Evolutionary conservation across 2,113 vertebrate species (phyloP).

Genomic region (Elgaria multicarinata): DNA sequence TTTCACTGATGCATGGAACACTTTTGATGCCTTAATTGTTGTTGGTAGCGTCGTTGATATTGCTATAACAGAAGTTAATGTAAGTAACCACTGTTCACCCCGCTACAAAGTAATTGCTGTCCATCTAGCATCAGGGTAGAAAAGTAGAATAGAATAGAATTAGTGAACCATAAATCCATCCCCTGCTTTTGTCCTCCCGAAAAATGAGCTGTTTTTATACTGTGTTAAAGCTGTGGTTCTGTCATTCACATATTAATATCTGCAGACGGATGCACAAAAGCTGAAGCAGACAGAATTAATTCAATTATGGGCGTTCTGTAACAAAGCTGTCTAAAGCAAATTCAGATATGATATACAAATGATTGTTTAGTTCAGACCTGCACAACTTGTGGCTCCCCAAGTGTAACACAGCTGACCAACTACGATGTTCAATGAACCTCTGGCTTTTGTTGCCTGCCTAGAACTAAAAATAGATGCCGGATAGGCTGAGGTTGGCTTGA

Average conservation of each 20-base stretch:
- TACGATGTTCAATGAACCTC: background rate
- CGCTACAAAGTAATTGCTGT: slow-evolving; percentile 76
- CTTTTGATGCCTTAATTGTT: slow-evolving; percentile 99
- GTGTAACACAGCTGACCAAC: no score
- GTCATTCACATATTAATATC: background rate
- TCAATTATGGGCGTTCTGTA: background rate
- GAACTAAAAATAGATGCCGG: background rate
- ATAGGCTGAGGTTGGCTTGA: background rate
- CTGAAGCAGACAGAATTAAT: background rate
- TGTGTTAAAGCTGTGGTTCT: slow-evolving; percentile 35
- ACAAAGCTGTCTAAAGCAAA: background rate
- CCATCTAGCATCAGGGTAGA: slow-evolving; percentile 54
- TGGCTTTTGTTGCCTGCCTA: background rate
- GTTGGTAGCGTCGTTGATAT: slow-evolving; percentile 99
- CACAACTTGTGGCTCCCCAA: background rate
- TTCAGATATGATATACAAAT: background rate
- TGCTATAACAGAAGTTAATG: slow-evolving; percentile 99
- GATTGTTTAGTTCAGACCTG: background rate
- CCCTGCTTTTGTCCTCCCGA: background rate
- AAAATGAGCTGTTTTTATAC: slow-evolving; percentile 35
- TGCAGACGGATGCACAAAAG: background rate
- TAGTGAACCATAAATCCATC: background rate
- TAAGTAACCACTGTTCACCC: slow-evolving; percentile 88
- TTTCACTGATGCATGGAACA: slow-evolving; percentile 99
- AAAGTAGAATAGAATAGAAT: slow-evolving; percentile 56